These are phyloP conservation scores for Limnephilus rhombicus DNA, from an alignment of 2,888 invertebrate species.

Conservation along the genomic window DNA sequence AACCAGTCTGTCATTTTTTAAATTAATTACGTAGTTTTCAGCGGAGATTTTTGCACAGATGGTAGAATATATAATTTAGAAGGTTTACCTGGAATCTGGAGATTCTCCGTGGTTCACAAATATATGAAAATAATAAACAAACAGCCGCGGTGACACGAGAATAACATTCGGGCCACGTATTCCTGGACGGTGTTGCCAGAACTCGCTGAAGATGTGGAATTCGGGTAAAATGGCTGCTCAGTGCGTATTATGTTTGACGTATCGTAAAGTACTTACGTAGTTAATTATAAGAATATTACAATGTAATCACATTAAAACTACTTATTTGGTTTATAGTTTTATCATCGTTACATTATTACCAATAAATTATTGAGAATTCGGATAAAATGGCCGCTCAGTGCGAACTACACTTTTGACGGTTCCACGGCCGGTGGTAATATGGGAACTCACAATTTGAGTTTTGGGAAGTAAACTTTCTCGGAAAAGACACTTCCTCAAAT, in stretches of 20 bases:
- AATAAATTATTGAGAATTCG: constrained; percentile 70
- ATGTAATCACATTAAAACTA: neutral
- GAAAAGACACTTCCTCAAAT: too few species aligned
- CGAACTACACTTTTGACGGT: neutral
- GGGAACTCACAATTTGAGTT: too few species aligned
- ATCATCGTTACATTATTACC: too few species aligned
- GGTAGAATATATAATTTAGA: neutral
- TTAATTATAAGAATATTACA: neutral
- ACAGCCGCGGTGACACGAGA: constrained; percentile 56
- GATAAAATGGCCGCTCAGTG: constrained; percentile 44
- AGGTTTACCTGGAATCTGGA: constrained; percentile 49
- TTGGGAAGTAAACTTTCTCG: too few species aligned
- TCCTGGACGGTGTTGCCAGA: constrained; percentile 74
- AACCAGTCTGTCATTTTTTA: constrained; percentile 37
- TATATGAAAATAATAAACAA: constrained; percentile 62
- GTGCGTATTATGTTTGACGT: constrained; percentile 3
- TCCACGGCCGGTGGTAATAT: too few species aligned
- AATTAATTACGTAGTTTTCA: constrained; percentile 20
- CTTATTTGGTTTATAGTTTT: too few species aligned
- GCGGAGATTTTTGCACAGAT: neutral
- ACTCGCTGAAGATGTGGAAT: constrained; percentile 76
- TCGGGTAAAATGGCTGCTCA: constrained; percentile 68
- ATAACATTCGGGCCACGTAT: constrained; percentile 76
- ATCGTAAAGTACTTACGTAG: neutral
- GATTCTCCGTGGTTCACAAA: constrained; percentile 39